Conservation (phyloP, 2,113 vertebrate genomes). For the Ceyx cyanopectus region DNA sequence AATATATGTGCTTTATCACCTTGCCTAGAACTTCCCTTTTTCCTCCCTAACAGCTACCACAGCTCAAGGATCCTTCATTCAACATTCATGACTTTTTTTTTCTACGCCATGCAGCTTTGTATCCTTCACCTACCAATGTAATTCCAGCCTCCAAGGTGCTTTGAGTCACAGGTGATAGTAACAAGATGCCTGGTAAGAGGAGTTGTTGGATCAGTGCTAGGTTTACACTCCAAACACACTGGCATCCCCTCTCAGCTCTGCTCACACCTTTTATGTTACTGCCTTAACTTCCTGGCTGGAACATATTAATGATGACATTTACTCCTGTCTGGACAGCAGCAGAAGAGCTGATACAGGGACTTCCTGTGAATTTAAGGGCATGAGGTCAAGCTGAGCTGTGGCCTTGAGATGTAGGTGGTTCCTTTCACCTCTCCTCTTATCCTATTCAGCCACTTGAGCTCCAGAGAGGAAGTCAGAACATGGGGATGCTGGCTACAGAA, state of each 20-base stretch:
- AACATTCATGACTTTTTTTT: not conserved
- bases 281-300: not conserved
- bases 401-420: not conserved
- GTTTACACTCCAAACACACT: accelerated
- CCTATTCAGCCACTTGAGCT: not conserved
- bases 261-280: not conserved
- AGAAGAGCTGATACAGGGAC: not conserved
- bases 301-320: not conserved
- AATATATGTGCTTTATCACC: not conserved
- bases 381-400: not conserved
- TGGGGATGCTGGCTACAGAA: not conserved
- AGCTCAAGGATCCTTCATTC: not conserved
- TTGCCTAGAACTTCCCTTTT: not conserved
- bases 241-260: not conserved
- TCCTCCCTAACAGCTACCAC: no score
- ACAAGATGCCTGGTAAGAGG: not conserved
- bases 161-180: not conserved
- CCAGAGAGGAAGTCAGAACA: not conserved
- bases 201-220: not conserved
- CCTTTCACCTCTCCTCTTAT: not conserved
- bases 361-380: not conserved
- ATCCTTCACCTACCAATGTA: not conserved
- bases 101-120: not conserved
- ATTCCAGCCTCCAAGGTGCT: not conserved
- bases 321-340: not conserved